Percentiles rank a stretch among this genome's conserved stretches.
These are phyloP conservation scores for Chaetops frenatus DNA, from an alignment of 2,113 vertebrate species.

Conservation along the genomic window DNA sequence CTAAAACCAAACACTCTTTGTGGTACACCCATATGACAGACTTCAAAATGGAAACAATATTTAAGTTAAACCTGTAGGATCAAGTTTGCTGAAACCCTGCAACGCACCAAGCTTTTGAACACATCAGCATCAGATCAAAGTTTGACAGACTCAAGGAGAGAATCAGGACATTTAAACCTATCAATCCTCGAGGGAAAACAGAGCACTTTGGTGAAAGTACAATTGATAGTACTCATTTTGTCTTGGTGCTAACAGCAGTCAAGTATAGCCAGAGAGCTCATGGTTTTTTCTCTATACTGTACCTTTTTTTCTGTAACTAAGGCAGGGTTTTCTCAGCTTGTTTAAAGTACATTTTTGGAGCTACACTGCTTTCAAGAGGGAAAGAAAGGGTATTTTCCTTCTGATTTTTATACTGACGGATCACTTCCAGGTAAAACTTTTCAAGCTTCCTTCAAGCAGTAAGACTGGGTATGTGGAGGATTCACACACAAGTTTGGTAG, in stretches of 20 bases:
- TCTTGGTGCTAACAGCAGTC: background rate
- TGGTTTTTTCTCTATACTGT: background rate
- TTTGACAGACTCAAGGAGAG: conserved; percentile 29
- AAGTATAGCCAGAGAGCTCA: background rate
- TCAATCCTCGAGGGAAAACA: background rate
- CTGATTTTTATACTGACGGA: background rate
- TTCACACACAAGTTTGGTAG: background rate
- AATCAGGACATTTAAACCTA: background rate
- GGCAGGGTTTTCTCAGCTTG: background rate
- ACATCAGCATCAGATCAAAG: conserved; percentile 49
- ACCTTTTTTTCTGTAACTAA: background rate
- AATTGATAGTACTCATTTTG: background rate
- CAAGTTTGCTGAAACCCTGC: conserved; percentile 65
- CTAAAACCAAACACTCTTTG: conserved; percentile 68
- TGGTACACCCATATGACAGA: conserved; percentile 69
- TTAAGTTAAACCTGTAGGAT: conserved; percentile 75
- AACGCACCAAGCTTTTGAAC: conserved; percentile 67
- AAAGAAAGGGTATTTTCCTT: background rate
- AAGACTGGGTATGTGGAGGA: background rate
- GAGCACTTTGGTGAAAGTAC: background rate
- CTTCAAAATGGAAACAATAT: conserved; percentile 76
- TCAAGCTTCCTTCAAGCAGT: background rate
- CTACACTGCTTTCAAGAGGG: background rate
- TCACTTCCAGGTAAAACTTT: background rate
- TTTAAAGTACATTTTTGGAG: background rate